Percentiles rank a stretch among this genome's conserved stretches.
These are phyloP conservation scores for Rhopalosiphum padi DNA, from an alignment of 1,140 invertebrate species.

Conservation along the genomic window DNA sequence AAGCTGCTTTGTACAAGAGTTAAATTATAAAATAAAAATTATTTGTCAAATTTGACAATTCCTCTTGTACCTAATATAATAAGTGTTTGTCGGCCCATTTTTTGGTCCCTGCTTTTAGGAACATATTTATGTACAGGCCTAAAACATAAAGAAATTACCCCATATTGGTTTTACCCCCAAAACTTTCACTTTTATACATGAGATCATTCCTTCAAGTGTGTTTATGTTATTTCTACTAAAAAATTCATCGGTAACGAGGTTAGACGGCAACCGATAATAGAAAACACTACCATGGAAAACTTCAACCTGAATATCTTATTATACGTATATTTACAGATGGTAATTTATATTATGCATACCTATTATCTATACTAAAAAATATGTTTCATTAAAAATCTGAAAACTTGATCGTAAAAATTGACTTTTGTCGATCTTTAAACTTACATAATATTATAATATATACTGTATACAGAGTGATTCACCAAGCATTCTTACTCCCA, in stretches of 20 bases:
- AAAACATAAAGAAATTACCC: constrained; percentile 14
- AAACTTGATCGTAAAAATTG: constrained; percentile 31
- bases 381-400: constrained; percentile 4
- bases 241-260: not conserved
- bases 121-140: constrained; percentile 26
- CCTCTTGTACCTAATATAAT: not conserved
- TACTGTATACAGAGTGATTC: not conserved
- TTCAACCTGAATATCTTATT: not conserved
- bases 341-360: not conserved
- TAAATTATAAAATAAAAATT: not conserved
- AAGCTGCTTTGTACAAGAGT: constrained; percentile 16
- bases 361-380: constrained; percentile 24
- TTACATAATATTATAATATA: not conserved
- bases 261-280: constrained; percentile 4
- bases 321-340: constrained; percentile 5
- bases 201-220: constrained; percentile 6
- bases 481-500: not conserved
- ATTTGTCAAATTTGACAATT: not conserved
- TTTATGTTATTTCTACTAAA: constrained; percentile 8
- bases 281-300: constrained; percentile 15
- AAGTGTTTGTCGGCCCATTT: constrained; percentile 19
- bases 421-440: not conserved
- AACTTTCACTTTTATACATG: constrained; percentile 4
- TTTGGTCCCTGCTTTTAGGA: constrained; percentile 36
- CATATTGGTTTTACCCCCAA: not conserved